Evolutionary conservation across 1,140 invertebrate genomes (phyloP), one percentile per base, ranked within the genome.

Genomic region (Steinernema feltiae): DNA sequence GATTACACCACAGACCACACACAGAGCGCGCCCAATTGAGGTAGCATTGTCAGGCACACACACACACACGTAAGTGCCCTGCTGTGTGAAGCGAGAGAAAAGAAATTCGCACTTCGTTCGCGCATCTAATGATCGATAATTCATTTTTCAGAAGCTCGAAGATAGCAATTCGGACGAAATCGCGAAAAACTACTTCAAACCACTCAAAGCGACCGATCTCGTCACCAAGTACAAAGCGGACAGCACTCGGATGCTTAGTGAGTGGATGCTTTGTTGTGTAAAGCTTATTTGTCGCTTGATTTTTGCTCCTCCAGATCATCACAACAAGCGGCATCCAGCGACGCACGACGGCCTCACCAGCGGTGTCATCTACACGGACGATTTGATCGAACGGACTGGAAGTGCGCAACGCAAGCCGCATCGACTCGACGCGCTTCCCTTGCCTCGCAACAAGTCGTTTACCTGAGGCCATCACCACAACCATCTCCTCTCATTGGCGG

Each of bases 121-220:
- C n/a, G n/a, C 7, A 41, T 3, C 2, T 18, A 41, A 63, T n/a
- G 24, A 63, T 63, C 53, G 24, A 80, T 41, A 3, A 80, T 82
- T 82, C 17, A 69, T 75, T 78, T 83, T 86, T 48, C 83, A 91
- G 90, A 90, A 90, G 83, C 86, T 91, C 35, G 89, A 90, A 76
- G 86, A 87, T 75, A 88, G 87, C 53, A 89, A 90, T 41, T 87
- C 88, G 41, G 89, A 92, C 78, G 90, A 92, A 79, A 89, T 91
- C 41, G 90, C 91, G n/a, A 89, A 89, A 0, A 91, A 89, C 79
- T 92, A 92, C 84, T 92, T 92, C 82, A 80, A 80, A 32, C 79
- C 76, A 32, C 69, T 75, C n/a, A 69, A 77, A 21, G 73, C 74
- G 30, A 75, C n/a, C 0, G 80, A 80, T 71, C 46, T 78, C 18